Conservation (phyloP, 1,140 invertebrate species). For the Holotrichia oblita region DNA sequence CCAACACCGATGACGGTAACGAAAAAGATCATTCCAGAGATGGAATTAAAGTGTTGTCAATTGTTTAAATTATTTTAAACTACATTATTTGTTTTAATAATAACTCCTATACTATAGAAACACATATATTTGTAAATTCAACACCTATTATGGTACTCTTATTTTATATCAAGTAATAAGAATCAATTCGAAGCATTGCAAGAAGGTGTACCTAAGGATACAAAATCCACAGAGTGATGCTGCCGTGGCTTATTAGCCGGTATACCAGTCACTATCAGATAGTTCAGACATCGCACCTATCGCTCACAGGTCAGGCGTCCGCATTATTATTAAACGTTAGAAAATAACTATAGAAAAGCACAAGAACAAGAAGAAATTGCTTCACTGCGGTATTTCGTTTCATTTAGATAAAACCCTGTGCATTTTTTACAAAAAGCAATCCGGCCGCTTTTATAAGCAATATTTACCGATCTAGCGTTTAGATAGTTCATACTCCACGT, state of each 20-base stretch:
- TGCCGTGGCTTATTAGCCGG: slow-evolving; percentile 11
- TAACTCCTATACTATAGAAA: too few relatives aligned
- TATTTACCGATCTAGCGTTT: slow-evolving; percentile 47
- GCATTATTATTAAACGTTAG: slow-evolving; percentile 42
- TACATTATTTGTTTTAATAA: too few relatives aligned
- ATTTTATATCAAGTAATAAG: not conserved
- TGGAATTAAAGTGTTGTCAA: too few relatives aligned
- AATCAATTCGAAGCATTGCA: not conserved
- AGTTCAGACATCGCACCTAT: slow-evolving; percentile 42
- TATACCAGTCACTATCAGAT: slow-evolving; percentile 38
- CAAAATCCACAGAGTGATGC: slow-evolving; percentile 14
- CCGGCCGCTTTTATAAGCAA: slow-evolving; percentile 42
- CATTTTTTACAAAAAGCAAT: slow-evolving; percentile 44
- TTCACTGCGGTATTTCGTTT: slow-evolving; percentile 45
- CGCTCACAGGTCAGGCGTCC: slow-evolving; percentile 44
- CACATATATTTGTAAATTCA: too few relatives aligned
- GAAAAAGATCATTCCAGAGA: too few relatives aligned
- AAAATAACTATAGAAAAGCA: slow-evolving; percentile 37
- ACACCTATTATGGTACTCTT: too few relatives aligned
- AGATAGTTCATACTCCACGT: slow-evolving; percentile 40
- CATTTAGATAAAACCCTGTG: slow-evolving; percentile 47
- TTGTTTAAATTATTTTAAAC: too few relatives aligned
- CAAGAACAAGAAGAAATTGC: slow-evolving; percentile 32
- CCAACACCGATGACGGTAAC: too few relatives aligned
- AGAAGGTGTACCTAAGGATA: not conserved